Conservation (phyloP, 2,113 vertebrate species). For the Hirundichthys speculiger region DNA sequence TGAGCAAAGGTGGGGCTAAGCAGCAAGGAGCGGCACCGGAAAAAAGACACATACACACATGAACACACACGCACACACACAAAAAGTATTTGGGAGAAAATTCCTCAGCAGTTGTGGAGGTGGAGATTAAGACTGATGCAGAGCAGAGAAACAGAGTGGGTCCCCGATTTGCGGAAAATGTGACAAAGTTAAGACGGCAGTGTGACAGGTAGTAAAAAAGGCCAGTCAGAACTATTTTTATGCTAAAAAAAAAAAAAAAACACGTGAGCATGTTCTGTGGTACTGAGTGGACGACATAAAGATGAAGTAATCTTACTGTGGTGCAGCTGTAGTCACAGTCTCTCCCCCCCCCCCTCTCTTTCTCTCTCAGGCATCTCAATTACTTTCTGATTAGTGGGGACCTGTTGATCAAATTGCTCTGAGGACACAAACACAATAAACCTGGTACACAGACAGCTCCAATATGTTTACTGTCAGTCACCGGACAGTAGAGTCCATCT, state of each 20-base stretch:
- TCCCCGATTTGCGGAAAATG: slow-evolving; percentile 23
- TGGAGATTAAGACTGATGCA: slow-evolving; percentile 61
- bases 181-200: slow-evolving; percentile 58
- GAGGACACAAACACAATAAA: slow-evolving; percentile 22
- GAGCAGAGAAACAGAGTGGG: slow-evolving; percentile 29
- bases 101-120: slow-evolving; percentile 58
- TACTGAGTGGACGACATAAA: slow-evolving; percentile 9
- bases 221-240: slow-evolving; percentile 24
- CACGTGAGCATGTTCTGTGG: slow-evolving; percentile 27
- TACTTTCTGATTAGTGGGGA: slow-evolving; percentile 49
- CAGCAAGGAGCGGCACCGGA: slow-evolving; percentile 67
- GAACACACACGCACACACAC: slow-evolving; percentile 30
- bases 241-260: slow-evolving; percentile 42
- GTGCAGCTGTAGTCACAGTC: no score
- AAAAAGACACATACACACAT: slow-evolving; percentile 42
- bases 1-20: slow-evolving; percentile 72
- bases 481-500: slow-evolving; percentile 18
- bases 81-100: slow-evolving; percentile 55
- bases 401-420: slow-evolving; percentile 19
- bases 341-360: no score
- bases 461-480: slow-evolving; percentile 12
- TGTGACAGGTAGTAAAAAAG: slow-evolving; percentile 17
- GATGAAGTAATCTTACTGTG: slow-evolving; percentile 34
- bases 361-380: no score
- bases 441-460: background rate